phyloP scores from a whole-genome alignment of 2,113 vertebrate species.

The Cottus gobio region DNA sequence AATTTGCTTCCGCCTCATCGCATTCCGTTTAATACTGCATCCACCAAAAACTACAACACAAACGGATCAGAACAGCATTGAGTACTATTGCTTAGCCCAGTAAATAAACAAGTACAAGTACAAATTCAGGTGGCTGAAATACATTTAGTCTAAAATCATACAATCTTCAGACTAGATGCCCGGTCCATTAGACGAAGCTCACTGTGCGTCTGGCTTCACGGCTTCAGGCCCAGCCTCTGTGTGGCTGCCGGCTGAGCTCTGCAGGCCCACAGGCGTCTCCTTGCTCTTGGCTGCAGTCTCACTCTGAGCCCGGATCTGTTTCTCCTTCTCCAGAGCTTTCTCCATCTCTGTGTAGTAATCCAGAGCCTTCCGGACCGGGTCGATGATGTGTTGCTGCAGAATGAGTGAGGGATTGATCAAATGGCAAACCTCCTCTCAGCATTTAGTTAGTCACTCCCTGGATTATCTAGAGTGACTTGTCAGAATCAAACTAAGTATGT shows the following conservation, averaged over 20 bases:
- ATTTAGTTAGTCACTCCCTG: background rate
- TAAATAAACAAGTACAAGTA: background rate
- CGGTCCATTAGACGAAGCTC: background rate
- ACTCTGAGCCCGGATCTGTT: slow-evolving; percentile 70
- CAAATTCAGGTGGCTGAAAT: background rate
- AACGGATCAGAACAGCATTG: background rate
- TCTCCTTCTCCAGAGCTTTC: slow-evolving; percentile 82
- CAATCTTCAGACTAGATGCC: background rate
- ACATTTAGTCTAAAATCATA: background rate
- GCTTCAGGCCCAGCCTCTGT: slow-evolving; percentile 24
- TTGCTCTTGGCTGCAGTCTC: slow-evolving; percentile 69
- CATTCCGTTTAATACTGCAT: background rate
- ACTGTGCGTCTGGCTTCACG: slow-evolving; percentile 10
- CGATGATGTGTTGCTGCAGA: slow-evolving; percentile 83
- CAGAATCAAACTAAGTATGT: background rate
- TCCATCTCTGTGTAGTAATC: slow-evolving; percentile 88
- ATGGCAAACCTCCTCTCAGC: too few relatives aligned
- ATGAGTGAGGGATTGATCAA: background rate
- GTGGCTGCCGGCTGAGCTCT: slow-evolving; percentile 36
- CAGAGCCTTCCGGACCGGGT: slow-evolving; percentile 83
- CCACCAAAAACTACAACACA: slow-evolving; percentile 3
- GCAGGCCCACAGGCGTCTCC: slow-evolving; percentile 30
- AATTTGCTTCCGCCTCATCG: background rate
- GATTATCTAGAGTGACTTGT: background rate
- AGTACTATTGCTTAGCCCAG: background rate